Conservation (phyloP, 2,888 invertebrate species). For the Dicycla oo region DNA sequence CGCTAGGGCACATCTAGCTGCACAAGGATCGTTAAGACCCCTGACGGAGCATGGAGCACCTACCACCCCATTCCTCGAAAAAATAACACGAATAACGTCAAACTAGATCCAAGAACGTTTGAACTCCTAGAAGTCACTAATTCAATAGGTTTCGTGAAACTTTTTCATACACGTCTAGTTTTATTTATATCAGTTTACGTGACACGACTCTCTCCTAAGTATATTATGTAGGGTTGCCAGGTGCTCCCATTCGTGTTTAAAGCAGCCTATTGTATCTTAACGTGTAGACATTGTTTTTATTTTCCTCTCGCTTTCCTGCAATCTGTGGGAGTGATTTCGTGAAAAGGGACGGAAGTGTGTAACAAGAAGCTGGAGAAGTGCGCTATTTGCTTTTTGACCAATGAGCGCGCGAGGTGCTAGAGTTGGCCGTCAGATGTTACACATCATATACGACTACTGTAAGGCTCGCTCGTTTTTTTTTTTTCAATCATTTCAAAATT, state of each 20-base stretch:
- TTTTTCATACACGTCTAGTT: constrained; percentile 47
- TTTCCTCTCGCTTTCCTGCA: too few relatives aligned
- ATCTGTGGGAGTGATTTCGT: too few relatives aligned
- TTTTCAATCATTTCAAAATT: background rate
- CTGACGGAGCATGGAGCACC: background rate
- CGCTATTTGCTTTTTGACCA: too few relatives aligned
- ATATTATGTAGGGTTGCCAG: constrained; percentile 14
- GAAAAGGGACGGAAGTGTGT: too few relatives aligned
- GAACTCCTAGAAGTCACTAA: constrained; percentile 25
- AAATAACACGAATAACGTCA: background rate
- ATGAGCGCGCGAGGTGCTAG: too few relatives aligned
- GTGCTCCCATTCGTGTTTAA: background rate
- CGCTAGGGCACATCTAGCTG: background rate
- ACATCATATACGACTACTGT: too few relatives aligned
- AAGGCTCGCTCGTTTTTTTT: too few relatives aligned
- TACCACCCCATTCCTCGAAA: background rate
- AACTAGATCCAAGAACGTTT: constrained; percentile 11
- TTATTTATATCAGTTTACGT: constrained; percentile 53
- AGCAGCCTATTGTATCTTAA: too few relatives aligned
- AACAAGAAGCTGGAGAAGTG: too few relatives aligned
- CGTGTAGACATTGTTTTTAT: too few relatives aligned
- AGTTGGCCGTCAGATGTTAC: too few relatives aligned
- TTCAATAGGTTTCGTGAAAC: constrained; percentile 47
- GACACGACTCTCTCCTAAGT: constrained; percentile 33
- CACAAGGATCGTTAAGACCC: background rate